Evolutionary conservation across 2,888 invertebrate species (phyloP), one percentile per base, ranked within the genome.

Genomic region (Drosophila anomalata): DNA sequence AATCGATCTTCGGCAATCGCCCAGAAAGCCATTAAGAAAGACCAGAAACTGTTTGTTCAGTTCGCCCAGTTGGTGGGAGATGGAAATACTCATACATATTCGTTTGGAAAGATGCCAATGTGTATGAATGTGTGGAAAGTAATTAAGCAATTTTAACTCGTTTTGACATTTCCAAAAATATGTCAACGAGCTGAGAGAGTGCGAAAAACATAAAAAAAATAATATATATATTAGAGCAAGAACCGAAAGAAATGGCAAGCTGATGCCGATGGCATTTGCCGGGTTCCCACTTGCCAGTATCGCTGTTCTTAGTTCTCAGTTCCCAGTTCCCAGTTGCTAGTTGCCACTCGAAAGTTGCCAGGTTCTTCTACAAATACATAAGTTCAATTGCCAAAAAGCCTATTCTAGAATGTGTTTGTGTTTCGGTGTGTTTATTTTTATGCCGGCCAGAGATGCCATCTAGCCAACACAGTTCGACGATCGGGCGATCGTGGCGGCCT

Each of bases 101-200:
- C 31, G 44, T 20, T 61, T 68, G 69, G 69, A 36, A 14, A 20
- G 9, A 7, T 56, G 66, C 67, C 66, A 66, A 68, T 20, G n/a
- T 52, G 11, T 52, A 33, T 55, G 42, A 57, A 60, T 48, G 58
- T 63, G 62, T 72, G 66, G 72, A 86, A 79, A 83, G 88, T 88
- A 86, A 88, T 88, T 88, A 79, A 88, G 88, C 87, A 72, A 75
- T 78, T 78, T 67, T 50, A 88, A 78, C 46, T 67, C 65, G 70
- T 88, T 84, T 88, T 88, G 87, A 84, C 88, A 88, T 78, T 79
- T 84, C 88, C 86, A 83, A 84, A 84, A 86, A 84, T 84, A 88
- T 84, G 87, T 88, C 83, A 86, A 79, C 68, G 76, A 69, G 53
- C 41, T 50, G 67, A 53, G 68, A 68, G 75, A 69, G 86, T 77